A percentile compares a stretch with the other conserved stretches of the same genome.
Evolutionary conservation across 2,113 vertebrate genomes (phyloP).

Genomic region (Leucopsar rothschildi): DNA sequence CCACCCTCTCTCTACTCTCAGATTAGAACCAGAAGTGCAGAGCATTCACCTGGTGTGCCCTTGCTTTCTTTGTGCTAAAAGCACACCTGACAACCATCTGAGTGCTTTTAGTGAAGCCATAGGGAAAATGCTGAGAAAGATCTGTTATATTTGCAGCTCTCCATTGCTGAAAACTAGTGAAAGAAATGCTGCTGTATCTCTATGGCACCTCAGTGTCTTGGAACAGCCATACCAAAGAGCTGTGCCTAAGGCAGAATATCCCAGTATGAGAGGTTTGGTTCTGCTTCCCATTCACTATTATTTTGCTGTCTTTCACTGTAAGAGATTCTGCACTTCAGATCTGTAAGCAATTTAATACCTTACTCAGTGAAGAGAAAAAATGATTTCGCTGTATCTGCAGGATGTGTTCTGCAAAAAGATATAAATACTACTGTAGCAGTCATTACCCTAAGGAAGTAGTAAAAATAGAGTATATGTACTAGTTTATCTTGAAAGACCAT

Average conservation of each 20-base stretch:
- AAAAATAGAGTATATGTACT: not conserved
- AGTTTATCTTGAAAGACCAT: slow-evolving; percentile 2
- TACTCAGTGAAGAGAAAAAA: not conserved
- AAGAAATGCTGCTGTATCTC: not conserved
- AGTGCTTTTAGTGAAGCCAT: not conserved
- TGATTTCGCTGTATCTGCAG: not conserved
- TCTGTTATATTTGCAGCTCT: not conserved
- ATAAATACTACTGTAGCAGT: not conserved
- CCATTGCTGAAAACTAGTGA: not conserved
- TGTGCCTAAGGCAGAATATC: not conserved
- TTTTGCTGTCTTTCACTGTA: not conserved
- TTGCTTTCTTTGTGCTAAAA: not conserved
- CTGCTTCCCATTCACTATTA: not conserved
- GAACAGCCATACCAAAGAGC: not conserved
- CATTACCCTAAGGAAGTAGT: not conserved
- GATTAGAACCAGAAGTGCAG: not conserved
- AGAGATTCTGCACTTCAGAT: not conserved
- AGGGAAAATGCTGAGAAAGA: not conserved
- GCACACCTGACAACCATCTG: not conserved
- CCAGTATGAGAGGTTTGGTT: not conserved
- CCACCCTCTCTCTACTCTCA: not conserved
- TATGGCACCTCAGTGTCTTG: not conserved
- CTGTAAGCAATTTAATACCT: not conserved
- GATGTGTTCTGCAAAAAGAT: not conserved
- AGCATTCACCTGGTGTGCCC: not conserved